phyloP scores from a whole-genome alignment of 2,797 vertebrate species.

The Phylloscopus collybita region DNA sequence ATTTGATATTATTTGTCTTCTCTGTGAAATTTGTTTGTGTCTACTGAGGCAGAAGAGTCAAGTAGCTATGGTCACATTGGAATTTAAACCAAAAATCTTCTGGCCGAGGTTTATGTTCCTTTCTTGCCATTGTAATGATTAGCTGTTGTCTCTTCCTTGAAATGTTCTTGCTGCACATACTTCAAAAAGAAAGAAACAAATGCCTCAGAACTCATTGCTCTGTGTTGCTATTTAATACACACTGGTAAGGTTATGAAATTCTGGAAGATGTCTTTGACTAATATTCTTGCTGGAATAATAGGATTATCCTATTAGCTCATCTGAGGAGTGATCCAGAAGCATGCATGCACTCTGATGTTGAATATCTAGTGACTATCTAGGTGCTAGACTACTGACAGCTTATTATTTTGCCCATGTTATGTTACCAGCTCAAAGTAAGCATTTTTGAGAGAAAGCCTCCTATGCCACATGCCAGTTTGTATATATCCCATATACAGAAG shows the following conservation, averaged over 20 bases:
- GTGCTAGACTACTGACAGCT: neutral
- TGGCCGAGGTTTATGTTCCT: neutral
- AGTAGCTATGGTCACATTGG: neutral
- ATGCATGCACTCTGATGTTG: neutral
- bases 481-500: neutral
- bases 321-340: neutral
- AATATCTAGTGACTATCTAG: neutral
- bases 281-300: neutral
- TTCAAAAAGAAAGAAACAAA: neutral
- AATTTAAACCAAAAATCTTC: neutral
- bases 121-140: neutral
- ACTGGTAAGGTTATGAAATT: accelerated
- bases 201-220: neutral
- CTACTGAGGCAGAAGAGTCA: neutral
- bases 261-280: neutral
- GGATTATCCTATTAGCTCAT: neutral
- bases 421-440: neutral
- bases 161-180: neutral
- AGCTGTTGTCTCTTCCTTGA: neutral
- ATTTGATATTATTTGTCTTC: neutral
- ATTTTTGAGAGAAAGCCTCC: neutral
- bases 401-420: neutral
- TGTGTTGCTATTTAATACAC: neutral
- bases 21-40: neutral
- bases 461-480: neutral